A percentile compares a stretch with the other conserved stretches of the same genome.
Conservation (phyloP, 92 coral and sea anemone species). For the Palythoa grandis region DNA sequence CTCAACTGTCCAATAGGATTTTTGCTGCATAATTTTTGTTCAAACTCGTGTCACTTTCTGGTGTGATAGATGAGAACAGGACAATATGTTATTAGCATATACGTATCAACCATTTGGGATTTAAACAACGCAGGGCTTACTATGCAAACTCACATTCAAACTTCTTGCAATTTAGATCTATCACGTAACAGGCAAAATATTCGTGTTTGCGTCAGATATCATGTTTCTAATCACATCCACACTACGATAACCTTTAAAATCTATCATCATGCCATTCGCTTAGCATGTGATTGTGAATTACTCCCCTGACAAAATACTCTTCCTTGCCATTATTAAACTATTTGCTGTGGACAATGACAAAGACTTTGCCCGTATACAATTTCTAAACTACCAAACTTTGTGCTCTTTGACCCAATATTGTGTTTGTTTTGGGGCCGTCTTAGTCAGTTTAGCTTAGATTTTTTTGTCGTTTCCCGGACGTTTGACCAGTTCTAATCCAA, state of each 20-base stretch:
- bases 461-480: constrained; percentile 8
- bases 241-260: not conserved
- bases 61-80: constrained; percentile 52
- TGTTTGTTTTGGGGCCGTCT: not conserved
- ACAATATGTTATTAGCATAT: constrained; percentile 68
- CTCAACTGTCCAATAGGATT: constrained; percentile 66
- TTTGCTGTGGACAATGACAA: constrained; percentile 24
- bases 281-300: constrained; percentile 24
- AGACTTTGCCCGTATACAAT: constrained; percentile 13
- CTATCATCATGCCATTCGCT: not conserved
- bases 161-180: not conserved
- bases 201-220: constrained; percentile 6
- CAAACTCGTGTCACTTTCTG: constrained; percentile 72
- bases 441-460: not conserved
- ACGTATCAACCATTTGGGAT: not conserved
- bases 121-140: not conserved
- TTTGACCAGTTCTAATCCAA: constrained; percentile 4
- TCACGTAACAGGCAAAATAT: not conserved
- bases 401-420: not conserved
- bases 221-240: constrained; percentile 1
- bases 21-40: constrained; percentile 59
- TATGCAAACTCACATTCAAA: not conserved
- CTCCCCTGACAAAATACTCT: not conserved
- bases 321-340: constrained; percentile 1
- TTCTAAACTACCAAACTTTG: constrained; percentile 27